Conservation (phyloP, 1,140 invertebrate genomes). For the Drosophila seguyi region DNA sequence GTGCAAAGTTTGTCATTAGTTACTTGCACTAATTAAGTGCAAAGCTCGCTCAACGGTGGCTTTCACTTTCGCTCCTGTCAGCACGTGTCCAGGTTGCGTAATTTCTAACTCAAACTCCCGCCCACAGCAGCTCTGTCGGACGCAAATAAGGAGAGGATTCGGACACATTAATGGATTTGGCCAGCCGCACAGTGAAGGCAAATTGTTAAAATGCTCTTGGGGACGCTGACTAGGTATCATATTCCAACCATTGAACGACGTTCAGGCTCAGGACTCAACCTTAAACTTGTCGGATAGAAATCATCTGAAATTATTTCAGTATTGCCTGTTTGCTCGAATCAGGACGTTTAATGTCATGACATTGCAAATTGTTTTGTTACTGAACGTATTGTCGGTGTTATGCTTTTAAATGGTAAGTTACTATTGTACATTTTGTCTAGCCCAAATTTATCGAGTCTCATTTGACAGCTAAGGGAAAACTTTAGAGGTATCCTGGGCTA, state of each 20-base stretch:
- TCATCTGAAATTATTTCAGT: neutral
- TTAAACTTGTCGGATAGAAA: neutral
- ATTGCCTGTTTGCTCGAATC: neutral
- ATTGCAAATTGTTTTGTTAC: neutral
- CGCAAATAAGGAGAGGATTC: neutral
- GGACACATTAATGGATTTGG: conserved; percentile 42
- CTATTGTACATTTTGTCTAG: neutral
- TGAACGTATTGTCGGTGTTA: neutral
- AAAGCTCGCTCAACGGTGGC: conserved; percentile 25
- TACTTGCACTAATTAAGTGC: conserved; percentile 60
- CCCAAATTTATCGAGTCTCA: neutral
- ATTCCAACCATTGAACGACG: neutral
- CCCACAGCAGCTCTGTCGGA: neutral
- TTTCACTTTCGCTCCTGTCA: conserved; percentile 30
- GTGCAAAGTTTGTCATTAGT: conserved; percentile 62
- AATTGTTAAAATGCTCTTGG: conserved; percentile 15
- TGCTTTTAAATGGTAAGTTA: neutral
- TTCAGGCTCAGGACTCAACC: neutral
- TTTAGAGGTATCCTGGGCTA: neutral
- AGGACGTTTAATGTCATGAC: neutral
- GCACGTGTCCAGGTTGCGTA: conserved; percentile 46
- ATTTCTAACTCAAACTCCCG: conserved; percentile 8
- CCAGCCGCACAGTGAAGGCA: conserved; percentile 34
- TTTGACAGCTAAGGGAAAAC: neutral
- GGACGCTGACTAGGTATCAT: neutral